Evolutionary conservation across 2,888 invertebrate genomes (phyloP).

Genomic region (Thymelicus acteon): DNA sequence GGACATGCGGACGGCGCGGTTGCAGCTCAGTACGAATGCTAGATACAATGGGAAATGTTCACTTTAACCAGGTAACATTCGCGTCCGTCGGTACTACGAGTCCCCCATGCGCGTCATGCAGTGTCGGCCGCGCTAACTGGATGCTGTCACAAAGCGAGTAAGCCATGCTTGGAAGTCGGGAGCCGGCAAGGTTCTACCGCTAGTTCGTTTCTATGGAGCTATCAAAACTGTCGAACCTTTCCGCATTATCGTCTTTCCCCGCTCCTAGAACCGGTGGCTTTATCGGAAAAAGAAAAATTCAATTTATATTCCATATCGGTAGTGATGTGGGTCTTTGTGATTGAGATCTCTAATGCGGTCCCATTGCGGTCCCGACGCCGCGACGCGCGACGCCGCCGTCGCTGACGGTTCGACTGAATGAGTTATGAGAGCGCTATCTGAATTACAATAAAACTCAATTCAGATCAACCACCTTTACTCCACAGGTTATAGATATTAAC

Average conservation of each 20-base stretch:
- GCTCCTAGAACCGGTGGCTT: constrained; percentile 78
- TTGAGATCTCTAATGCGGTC: constrained; percentile 14
- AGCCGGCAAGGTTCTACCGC: constrained; percentile 36
- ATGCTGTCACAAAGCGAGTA: constrained; percentile 45
- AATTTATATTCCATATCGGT: constrained; percentile 36
- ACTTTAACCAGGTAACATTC: background rate
- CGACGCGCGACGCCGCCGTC: background rate
- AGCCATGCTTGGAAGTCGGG: constrained; percentile 56
- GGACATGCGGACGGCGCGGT: background rate
- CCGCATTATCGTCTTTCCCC: constrained; percentile 52
- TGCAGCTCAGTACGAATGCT: constrained; percentile 7
- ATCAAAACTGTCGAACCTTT: constrained; percentile 55
- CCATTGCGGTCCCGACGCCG: background rate
- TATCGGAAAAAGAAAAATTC: constrained; percentile 60
- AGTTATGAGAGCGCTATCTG: no score
- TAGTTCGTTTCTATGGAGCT: constrained; percentile 42
- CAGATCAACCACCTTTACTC: no score
- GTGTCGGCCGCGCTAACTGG: constrained; percentile 14
- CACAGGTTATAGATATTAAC: no score
- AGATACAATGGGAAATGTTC: background rate
- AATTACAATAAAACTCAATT: background rate
- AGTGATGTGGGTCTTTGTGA: constrained; percentile 11
- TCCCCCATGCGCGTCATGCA: constrained; percentile 40
- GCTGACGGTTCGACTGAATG: background rate
- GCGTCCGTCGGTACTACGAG: background rate